Evolutionary conservation across 2,113 vertebrate genomes (phyloP).

Genomic region (Crotalus viridis): DNA sequence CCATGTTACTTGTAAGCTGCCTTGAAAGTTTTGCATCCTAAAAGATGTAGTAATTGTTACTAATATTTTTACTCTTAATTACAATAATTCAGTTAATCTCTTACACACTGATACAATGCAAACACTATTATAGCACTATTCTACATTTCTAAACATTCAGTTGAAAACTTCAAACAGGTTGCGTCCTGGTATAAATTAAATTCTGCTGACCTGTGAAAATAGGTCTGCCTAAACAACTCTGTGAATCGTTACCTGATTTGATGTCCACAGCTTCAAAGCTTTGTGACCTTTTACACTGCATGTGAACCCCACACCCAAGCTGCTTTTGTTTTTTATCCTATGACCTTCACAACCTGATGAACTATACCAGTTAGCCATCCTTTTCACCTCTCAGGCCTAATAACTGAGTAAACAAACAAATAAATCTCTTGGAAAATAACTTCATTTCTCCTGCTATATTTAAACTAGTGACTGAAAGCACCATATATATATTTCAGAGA

Average conservation of each 20-base stretch:
- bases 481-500: slow-evolving; percentile 12
- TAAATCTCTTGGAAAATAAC: background rate
- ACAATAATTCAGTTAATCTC: background rate
- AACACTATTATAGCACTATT: background rate
- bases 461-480: background rate
- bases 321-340: background rate
- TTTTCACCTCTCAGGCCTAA: background rate
- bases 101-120: background rate
- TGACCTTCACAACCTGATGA: background rate
- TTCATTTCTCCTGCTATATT: background rate
- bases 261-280: background rate
- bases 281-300: background rate
- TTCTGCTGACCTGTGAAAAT: background rate
- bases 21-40: background rate
- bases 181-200: background rate
- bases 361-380: background rate
- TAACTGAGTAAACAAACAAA: slow-evolving; percentile 4
- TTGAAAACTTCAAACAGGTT: background rate
- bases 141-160: background rate
- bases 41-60: background rate
- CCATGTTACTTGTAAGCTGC: background rate
- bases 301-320: background rate
- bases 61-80: background rate
- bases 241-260: background rate
- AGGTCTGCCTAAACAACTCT: background rate